Conservation (phyloP, 1,140 invertebrate genomes). For the Drosophila punjabiensis region DNA sequence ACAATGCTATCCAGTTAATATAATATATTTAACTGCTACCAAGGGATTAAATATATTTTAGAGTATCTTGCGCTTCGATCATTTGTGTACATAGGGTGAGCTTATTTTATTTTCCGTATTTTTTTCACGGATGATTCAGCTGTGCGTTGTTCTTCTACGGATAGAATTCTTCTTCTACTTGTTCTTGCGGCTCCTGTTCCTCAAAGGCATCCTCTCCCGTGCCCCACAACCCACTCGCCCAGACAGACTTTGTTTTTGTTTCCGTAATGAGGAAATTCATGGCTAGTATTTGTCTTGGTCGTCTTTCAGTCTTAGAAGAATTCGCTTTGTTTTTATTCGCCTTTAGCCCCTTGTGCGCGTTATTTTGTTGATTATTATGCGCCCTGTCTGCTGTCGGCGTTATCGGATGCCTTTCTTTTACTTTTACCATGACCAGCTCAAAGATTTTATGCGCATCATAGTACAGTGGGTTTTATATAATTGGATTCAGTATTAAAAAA, state of each 20-base stretch:
- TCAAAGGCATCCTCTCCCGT: slow-evolving; percentile 3
- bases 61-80: slow-evolving; percentile 5
- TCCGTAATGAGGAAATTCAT: slow-evolving; percentile 51
- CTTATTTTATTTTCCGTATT: slow-evolving; percentile 50
- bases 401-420: slow-evolving; percentile 59
- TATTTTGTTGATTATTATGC: slow-evolving; percentile 44
- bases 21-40: neutral
- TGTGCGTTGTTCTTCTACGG: slow-evolving; percentile 57
- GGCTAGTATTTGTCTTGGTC: slow-evolving; percentile 50
- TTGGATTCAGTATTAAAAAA: neutral
- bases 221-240: neutral
- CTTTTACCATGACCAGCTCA: slow-evolving; percentile 78
- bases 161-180: slow-evolving; percentile 33
- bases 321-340: slow-evolving; percentile 28
- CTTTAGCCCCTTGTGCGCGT: slow-evolving; percentile 6
- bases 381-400: slow-evolving; percentile 42
- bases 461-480: slow-evolving; percentile 38
- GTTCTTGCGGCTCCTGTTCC: slow-evolving; percentile 46
- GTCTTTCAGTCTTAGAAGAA: slow-evolving; percentile 57
- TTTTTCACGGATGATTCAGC: slow-evolving; percentile 79
- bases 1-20: neutral
- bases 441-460: slow-evolving; percentile 44
- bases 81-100: slow-evolving; percentile 6
- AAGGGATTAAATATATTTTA: neutral
- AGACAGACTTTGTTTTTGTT: slow-evolving; percentile 72